Conservation (phyloP, 2,797 vertebrate species). For the Netta rufina region DNA sequence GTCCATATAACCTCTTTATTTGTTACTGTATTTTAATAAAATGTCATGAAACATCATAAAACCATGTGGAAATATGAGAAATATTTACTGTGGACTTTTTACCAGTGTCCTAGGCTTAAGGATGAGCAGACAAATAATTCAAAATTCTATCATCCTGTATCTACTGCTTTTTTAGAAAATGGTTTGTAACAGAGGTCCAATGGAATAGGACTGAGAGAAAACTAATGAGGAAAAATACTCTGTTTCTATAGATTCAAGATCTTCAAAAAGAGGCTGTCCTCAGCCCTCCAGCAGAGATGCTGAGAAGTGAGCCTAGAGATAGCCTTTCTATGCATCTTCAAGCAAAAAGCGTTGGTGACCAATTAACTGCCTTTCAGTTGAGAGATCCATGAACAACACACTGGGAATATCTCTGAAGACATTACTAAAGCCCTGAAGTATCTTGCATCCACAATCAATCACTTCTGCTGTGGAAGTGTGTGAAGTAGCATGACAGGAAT, state of each 20-base stretch:
- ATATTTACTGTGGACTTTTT: not conserved
- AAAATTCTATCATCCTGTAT: not conserved
- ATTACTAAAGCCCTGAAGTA: not conserved
- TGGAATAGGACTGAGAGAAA: not conserved
- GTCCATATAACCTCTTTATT: not conserved
- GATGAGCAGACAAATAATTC: not conserved
- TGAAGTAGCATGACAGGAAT: not conserved
- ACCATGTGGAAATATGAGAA: not conserved
- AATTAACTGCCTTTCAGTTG: not conserved
- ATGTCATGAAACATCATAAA: not conserved
- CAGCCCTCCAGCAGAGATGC: not conserved
- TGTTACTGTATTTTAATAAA: not conserved
- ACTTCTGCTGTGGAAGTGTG: not conserved
- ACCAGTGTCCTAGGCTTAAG: not conserved
- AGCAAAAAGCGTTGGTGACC: not conserved
- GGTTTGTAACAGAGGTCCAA: not conserved
- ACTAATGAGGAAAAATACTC: not conserved
- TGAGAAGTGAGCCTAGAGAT: not conserved
- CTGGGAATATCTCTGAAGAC: not conserved
- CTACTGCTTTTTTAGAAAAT: not conserved
- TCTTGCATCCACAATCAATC: not conserved
- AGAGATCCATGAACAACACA: not conserved
- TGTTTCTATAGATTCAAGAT: not conserved
- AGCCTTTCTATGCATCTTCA: not conserved
- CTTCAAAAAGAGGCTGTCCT: not conserved